Evolutionary conservation across 2,113 vertebrate species (phyloP), one percentile per base, ranked within the genome.

Genomic region (Labeo catla): DNA sequence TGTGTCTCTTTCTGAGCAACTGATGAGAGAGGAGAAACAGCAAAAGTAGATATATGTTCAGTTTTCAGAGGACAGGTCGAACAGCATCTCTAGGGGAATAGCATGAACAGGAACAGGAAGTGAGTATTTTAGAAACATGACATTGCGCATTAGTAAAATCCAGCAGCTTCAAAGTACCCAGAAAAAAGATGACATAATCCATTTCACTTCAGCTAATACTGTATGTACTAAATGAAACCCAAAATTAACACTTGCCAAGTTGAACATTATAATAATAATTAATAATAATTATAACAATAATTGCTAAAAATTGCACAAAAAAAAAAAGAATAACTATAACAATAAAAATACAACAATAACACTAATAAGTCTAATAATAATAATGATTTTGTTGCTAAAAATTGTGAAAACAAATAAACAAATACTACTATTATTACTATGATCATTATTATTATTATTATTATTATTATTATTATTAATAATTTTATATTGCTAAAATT

Each of bases 1-100:
- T 99, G 92, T 99, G 98, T 89, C 98, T 96, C 94, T 99, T 99
- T 92, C 98, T 95, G 93, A 99, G 94, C 82, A 99, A 94, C 98
- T 99, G 87, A 1, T 68, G 57, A 63, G 78, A 84, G 83, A 90
- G 34, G 34, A 63, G 19, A 80, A 59, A 21, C 4, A 63, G 23
- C 52, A n/a, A 0, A 59, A 8, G 13, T 57, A 13, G 10, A 57
- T 11, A 23, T 2, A 2, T 28, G 8, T 34, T 16, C n/a, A 0
- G 39, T 39, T 9, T 10, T 49, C 19, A 15, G n/a, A 23, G 73
- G 21, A 49, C n/a, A 34, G 74, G 19, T 45, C 39, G 21, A 43
- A 43, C 4, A 43, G 8, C 36, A 72, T 39, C 39, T 59, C 21
- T n/a, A 59, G 57, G 3, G 39, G 39, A 39, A 5, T 3, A 5